phyloP scores from a whole-genome alignment of 1,140 invertebrate genomes.

The Euura lappo region DNA sequence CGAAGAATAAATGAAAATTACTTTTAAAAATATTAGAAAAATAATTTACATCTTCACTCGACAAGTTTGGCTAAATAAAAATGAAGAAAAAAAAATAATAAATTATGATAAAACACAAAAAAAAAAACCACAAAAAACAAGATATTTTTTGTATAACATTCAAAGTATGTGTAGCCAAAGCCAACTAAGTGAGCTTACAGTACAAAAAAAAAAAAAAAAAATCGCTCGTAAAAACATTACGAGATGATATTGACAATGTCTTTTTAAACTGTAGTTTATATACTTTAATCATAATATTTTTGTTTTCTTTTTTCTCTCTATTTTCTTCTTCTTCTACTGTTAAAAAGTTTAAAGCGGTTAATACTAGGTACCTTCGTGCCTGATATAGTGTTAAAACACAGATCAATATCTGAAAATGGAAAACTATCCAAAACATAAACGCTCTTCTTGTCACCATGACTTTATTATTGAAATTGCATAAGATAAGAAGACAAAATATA shows the following conservation, averaged over 20 bases:
- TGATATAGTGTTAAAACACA: neutral
- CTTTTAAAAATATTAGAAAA: no score
- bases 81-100: no score
- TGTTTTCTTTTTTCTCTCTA: neutral
- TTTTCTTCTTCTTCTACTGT: neutral
- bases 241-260: neutral
- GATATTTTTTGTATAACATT: neutral
- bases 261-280: neutral
- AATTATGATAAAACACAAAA: no score
- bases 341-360: neutral
- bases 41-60: neutral
- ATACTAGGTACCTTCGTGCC: neutral
- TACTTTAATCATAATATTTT: neutral
- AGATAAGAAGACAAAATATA: neutral
- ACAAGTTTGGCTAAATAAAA: neutral
- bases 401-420: neutral
- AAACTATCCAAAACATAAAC: neutral
- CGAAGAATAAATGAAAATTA: no score
- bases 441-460: neutral
- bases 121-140: no score
- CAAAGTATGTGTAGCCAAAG: neutral
- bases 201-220: neutral
- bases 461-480: neutral
- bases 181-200: constrained; percentile 1
- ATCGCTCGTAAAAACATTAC: neutral